These are phyloP conservation scores for Vireo altiloquus DNA, from an alignment of 2,113 vertebrate genomes.

Conservation along the genomic window DNA sequence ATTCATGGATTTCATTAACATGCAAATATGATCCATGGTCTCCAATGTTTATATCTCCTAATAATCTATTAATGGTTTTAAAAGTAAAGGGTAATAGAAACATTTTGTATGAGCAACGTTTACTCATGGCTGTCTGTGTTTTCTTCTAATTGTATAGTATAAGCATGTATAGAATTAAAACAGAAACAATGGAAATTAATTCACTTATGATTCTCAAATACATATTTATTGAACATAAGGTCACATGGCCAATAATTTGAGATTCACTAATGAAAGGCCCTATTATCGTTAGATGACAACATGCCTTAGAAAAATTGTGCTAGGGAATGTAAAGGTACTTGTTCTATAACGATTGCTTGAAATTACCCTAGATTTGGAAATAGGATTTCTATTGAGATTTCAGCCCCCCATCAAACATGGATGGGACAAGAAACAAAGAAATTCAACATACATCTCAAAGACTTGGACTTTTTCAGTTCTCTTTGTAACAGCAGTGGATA, in stretches of 20 bases:
- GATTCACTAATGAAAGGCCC: background rate
- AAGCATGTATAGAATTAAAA: slow-evolving; percentile 13
- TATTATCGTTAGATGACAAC: background rate
- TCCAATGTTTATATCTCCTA: slow-evolving; percentile 72
- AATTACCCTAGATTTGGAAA: background rate
- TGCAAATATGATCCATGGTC: slow-evolving; percentile 75
- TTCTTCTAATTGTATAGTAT: slow-evolving; percentile 34
- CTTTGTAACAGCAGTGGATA: background rate
- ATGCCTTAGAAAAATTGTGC: background rate
- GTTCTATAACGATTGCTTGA: background rate
- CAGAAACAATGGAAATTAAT: slow-evolving; percentile 38
- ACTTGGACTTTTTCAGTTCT: background rate
- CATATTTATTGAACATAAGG: slow-evolving; percentile 13
- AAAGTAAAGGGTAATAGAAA: slow-evolving; percentile 70
- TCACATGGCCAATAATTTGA: background rate
- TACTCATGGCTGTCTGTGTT: slow-evolving; percentile 7
- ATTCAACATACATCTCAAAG: background rate
- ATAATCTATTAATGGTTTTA: slow-evolving; percentile 77
- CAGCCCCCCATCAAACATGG: background rate
- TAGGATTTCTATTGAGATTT: background rate
- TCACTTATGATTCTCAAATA: slow-evolving; percentile 20
- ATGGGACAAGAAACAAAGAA: background rate
- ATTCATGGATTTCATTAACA: slow-evolving; percentile 77
- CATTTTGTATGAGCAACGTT: slow-evolving; percentile 61
- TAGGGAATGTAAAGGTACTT: background rate